Percentiles rank a stretch among this genome's conserved stretches.
Evolutionary conservation across 2,113 vertebrate species (phyloP).

Genomic region (Chamaetylas fuelleborni): DNA sequence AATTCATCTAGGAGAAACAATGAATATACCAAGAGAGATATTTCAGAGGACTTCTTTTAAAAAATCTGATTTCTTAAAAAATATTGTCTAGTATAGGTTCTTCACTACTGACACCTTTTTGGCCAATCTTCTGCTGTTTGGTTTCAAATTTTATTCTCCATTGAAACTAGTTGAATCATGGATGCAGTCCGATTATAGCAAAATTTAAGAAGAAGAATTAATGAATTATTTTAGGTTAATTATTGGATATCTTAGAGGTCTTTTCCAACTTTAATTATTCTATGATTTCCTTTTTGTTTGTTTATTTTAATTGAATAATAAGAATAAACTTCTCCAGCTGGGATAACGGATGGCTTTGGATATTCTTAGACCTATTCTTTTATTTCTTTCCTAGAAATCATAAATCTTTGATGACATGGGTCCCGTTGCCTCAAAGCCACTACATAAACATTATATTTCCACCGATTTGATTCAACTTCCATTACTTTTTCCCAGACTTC

Average conservation of each 20-base stretch:
- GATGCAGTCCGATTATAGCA: neutral
- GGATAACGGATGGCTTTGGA: neutral
- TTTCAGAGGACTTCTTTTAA: neutral
- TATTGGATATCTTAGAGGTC: neutral
- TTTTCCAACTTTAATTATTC: neutral
- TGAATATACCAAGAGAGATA: neutral
- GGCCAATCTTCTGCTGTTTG: neutral
- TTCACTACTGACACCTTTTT: neutral
- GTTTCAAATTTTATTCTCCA: neutral
- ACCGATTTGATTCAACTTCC: neutral
- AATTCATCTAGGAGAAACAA: neutral
- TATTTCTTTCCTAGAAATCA: neutral
- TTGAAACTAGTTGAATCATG: neutral
- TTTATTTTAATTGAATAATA: neutral
- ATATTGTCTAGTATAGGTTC: rapidly evolving
- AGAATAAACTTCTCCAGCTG: neutral
- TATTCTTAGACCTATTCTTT: neutral
- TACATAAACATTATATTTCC: neutral
- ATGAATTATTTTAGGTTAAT: neutral
- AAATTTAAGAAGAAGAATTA: neutral
- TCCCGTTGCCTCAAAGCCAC: neutral
- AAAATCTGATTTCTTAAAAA: neutral
- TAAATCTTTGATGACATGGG: neutral
- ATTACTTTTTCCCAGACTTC: neutral
- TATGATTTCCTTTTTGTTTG: neutral